These are phyloP conservation scores for Brachypteracias leptosomus DNA, from an alignment of 2,113 vertebrate species.

Conservation along the genomic window DNA sequence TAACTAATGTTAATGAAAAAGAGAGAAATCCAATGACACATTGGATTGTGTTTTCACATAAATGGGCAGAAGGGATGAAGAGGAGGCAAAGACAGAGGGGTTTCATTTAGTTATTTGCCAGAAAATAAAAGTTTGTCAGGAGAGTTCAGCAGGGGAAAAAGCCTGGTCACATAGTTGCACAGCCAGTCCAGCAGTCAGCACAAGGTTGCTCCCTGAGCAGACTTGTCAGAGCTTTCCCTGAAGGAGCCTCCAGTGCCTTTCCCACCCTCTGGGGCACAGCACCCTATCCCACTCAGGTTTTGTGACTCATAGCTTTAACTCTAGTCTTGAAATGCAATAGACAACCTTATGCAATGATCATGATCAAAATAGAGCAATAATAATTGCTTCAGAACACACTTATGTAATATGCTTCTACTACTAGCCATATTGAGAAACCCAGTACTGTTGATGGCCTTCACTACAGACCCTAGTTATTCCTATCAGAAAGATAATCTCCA, in stretches of 20 bases:
- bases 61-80: not conserved
- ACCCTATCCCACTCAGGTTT: not conserved
- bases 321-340: not conserved
- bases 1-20: not conserved
- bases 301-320: not conserved
- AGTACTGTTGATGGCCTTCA: not conserved
- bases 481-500: not conserved
- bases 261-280: not conserved
- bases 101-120: not conserved
- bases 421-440: not conserved
- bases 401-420: rapidly evolving
- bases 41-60: not conserved
- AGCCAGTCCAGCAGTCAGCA: not conserved
- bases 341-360: not conserved
- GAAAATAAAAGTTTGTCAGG: not conserved
- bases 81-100: not conserved
- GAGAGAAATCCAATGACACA: not conserved
- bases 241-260: not conserved
- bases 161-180: rapidly evolving
- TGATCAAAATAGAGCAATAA: not conserved
- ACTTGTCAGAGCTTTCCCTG: not conserved
- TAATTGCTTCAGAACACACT: not conserved
- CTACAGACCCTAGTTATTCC: not conserved
- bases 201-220: not conserved
- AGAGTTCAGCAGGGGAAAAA: not conserved